Evolutionary conservation across 2,113 vertebrate species (phyloP).

Genomic region (Ellobius talpinus): DNA sequence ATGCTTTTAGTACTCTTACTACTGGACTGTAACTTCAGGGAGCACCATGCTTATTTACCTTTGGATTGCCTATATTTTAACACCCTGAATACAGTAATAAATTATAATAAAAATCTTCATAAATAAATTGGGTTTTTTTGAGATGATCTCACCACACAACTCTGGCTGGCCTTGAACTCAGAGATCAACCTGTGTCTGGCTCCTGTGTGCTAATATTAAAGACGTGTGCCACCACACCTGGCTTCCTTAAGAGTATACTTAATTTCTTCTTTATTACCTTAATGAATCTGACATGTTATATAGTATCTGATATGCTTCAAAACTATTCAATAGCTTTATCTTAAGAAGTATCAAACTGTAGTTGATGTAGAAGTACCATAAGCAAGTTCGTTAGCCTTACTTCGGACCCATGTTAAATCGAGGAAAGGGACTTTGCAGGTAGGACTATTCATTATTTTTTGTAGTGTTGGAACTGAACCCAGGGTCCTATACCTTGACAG

Average conservation of each 20-base stretch:
- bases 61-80: conserved; percentile 7
- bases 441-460: not conserved
- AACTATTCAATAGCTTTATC: conserved; percentile 36
- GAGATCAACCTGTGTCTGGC: not conserved
- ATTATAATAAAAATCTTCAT: not conserved
- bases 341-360: conserved; percentile 22
- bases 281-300: conserved; percentile 2
- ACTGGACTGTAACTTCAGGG: not conserved
- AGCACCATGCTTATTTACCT: not conserved
- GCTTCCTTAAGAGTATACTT: conserved; percentile 16
- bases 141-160: not conserved
- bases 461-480: not conserved
- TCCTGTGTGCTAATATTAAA: not conserved
- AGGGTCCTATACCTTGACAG: not conserved
- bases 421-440: not conserved
- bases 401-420: not conserved
- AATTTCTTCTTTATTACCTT: conserved; percentile 16
- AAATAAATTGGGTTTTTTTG: conserved; percentile 45
- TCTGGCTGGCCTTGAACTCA: not conserved
- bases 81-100: not conserved
- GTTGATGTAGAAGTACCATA: conserved; percentile 6
- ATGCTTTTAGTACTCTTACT: not conserved
- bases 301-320: conserved; percentile 3
- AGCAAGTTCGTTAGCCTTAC: not conserved
- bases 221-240: not conserved